These are phyloP conservation scores for Mythimna albipuncta DNA, from an alignment of 2,888 invertebrate species.

Conservation along the genomic window DNA sequence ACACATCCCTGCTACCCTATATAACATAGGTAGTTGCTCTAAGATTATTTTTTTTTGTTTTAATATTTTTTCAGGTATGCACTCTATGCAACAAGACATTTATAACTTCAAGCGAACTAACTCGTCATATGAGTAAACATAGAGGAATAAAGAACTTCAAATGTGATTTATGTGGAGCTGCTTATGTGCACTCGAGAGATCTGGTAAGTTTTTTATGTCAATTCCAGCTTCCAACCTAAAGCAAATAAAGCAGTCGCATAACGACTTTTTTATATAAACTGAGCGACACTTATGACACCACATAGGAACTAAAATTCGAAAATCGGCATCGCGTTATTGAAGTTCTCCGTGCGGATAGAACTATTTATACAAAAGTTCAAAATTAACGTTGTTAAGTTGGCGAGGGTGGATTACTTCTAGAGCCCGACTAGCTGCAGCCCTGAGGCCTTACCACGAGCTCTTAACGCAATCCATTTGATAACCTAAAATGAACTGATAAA, in stretches of 20 bases:
- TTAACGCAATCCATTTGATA: no score
- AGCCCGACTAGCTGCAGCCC: no score
- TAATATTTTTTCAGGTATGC: slow-evolving; percentile 80
- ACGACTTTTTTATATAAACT: no score
- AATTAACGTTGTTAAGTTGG: not conserved
- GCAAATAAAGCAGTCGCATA: not conserved
- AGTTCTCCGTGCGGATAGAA: no score
- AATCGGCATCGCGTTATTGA: no score
- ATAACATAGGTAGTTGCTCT: no score
- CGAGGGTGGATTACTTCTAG: not conserved
- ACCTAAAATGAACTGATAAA: no score
- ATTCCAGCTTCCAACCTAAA: not conserved
- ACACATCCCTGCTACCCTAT: no score
- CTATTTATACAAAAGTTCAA: no score
- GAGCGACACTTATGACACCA: no score
- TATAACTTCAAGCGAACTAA: slow-evolving; percentile 91
- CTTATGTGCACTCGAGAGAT: slow-evolving; percentile 90
- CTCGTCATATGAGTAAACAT: slow-evolving; percentile 91
- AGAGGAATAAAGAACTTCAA: slow-evolving; percentile 90
- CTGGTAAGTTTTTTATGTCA: slow-evolving; percentile 80
- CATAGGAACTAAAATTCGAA: no score
- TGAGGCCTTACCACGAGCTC: no score
- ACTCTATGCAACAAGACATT: slow-evolving; percentile 91
- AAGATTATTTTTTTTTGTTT: not conserved
- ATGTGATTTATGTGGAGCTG: slow-evolving; percentile 90